Percentiles rank a stretch among this genome's conserved stretches.
phyloP scores from a whole-genome alignment of 2,113 vertebrate genomes.

The Coryphaenoides rupestris region DNA sequence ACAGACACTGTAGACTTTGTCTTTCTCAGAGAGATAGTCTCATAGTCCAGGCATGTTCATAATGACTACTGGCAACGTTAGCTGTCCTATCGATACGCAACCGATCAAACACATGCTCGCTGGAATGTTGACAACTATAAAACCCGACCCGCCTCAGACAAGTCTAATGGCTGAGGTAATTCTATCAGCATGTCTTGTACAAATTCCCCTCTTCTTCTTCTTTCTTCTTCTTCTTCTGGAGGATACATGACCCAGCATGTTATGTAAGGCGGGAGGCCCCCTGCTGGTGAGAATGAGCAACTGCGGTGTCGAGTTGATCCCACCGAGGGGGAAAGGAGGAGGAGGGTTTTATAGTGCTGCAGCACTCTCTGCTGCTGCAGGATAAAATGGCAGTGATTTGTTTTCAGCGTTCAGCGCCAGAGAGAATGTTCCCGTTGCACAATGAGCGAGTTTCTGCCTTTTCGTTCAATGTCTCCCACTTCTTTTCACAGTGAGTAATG shows the following conservation, averaged over 20 bases:
- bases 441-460: too few relatives aligned
- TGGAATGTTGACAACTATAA: conserved; percentile 19
- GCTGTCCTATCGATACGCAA: too few relatives aligned
- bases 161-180: conserved; percentile 28
- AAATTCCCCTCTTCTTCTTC: conserved; percentile 24
- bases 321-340: not conserved
- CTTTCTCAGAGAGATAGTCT: too few relatives aligned
- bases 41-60: too few relatives aligned
- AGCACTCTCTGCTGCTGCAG: conserved; percentile 55
- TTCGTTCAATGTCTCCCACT: too few relatives aligned
- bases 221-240: conserved; percentile 6
- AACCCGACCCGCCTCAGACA: conserved; percentile 14
- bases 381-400: conserved; percentile 24
- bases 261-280: conserved; percentile 27
- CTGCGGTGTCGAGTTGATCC: not conserved
- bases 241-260: conserved; percentile 34
- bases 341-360: conserved; percentile 25
- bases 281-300: conserved; percentile 31
- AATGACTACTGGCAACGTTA: too few relatives aligned
- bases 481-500: too few relatives aligned
- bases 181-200: conserved; percentile 18
- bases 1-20: too few relatives aligned
- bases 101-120: not conserved
- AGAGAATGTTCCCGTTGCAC: too few relatives aligned
- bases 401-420: not conserved